Percentiles rank a stretch among this genome's conserved stretches.
These are phyloP conservation scores for Stichopus horrens DNA, from an alignment of 53 echinoderm and acorn worm genomes.

Conservation along the genomic window DNA sequence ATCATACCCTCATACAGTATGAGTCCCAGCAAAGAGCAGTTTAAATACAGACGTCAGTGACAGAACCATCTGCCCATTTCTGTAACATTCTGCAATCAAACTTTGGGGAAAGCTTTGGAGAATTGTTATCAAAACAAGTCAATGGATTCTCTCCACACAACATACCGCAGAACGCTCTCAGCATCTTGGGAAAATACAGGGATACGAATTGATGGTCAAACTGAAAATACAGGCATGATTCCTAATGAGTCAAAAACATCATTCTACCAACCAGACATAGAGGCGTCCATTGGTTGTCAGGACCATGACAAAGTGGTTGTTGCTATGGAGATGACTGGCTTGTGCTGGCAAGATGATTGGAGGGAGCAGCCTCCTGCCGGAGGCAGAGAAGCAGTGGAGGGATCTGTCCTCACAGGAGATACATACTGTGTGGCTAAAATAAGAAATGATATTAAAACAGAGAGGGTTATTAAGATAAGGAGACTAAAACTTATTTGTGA, in stretches of 20 bases:
- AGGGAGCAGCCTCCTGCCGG: constrained; percentile 76
- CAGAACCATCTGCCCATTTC: no score
- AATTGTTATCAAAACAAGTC: no score
- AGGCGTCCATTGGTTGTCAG: constrained; percentile 66
- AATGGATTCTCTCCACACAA: no score
- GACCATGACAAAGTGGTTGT: constrained; percentile 70
- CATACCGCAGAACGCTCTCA: no score
- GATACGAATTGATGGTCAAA: background rate
- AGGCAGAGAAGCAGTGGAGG: constrained; percentile 66
- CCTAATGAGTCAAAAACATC: background rate
- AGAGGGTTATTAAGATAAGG: background rate
- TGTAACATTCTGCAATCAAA: no score
- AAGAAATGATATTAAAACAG: background rate
- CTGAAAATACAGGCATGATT: background rate
- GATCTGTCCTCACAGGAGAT: constrained; percentile 84
- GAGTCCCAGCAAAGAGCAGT: no score
- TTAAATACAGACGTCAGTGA: no score
- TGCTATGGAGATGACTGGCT: constrained; percentile 75
- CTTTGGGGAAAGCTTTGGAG: no score
- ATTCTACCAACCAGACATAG: constrained; percentile 73
- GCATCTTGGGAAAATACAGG: no score
- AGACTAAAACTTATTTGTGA: no score
- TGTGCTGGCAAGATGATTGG: constrained; percentile 73
- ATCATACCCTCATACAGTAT: no score
- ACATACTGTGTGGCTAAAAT: constrained; percentile 54